Evolutionary conservation across 2,113 vertebrate species (phyloP), one percentile per base, ranked within the genome.

Genomic region (Limnothrissa miodon): DNA sequence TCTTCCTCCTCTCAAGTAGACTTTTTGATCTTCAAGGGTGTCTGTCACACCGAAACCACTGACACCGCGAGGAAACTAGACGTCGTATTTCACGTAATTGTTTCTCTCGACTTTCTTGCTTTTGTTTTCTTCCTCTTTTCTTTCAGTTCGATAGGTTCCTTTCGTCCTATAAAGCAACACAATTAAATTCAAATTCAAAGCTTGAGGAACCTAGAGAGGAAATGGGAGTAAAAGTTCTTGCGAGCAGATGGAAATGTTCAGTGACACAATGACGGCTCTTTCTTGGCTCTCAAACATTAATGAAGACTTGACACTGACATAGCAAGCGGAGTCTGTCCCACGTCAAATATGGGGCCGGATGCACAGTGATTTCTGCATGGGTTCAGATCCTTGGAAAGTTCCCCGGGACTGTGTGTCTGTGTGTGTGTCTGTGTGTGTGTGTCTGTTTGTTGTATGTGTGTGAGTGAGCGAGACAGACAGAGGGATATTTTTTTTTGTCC

Each of bases 371-470:
- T 90, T 92, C 90, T 87, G 85, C 85, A 80, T 89, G 83, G 87
- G 92, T 91, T 87, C 88, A 84, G 83, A 87, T 85, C 84, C 83
- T 74, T 85, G 70, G 83, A 87, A 92, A 91, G 89, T 89, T 90
- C 85, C 86, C 84, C n/a, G 81, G 87, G 86, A 83, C 89, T 87
- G 87, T 87, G 84, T 70, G 62, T 36, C 11, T 70, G 10, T 70
- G 62, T 70, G 62, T 70, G 29, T 70, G 25, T 70, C 29, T 70
- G 25, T 70, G 4, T 62, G 23, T n/a, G 19, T 62, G 62, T 70
- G 62, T 70, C 29, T 70, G 62, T 70, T 33, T 70, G 62, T 70
- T 66, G 62, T 66, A 25, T 66, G 62, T 66, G 62, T 70, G 62
- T 62, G 62, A 36, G 62, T 70, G 25, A 36, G 66, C 4, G 66